phyloP scores from a whole-genome alignment of 2,888 invertebrate genomes.

The Eristalis intricaria region DNA sequence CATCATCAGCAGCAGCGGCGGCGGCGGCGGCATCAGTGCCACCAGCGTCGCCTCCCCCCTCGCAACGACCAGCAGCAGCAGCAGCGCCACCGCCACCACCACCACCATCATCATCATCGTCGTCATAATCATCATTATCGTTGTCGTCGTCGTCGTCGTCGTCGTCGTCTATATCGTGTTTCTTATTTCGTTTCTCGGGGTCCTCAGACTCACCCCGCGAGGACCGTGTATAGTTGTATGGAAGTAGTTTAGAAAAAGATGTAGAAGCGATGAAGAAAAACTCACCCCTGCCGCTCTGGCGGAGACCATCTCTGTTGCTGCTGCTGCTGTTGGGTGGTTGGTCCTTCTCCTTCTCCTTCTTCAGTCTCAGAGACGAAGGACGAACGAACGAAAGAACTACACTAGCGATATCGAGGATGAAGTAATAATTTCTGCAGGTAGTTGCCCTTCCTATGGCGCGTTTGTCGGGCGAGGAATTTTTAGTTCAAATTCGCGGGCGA shows the following conservation, averaged over 20 bases:
- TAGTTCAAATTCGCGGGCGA: slow-evolving; percentile 65
- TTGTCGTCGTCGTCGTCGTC: slow-evolving; percentile 37
- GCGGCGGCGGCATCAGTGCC: slow-evolving; percentile 13
- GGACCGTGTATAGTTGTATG: slow-evolving; percentile 50
- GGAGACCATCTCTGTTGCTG: background rate
- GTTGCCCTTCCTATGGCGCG: slow-evolving; percentile 56
- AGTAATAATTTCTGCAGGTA: slow-evolving; percentile 72
- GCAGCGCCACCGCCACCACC: background rate
- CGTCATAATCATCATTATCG: too few relatives aligned
- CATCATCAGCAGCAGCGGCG: background rate
- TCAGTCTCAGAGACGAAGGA: background rate
- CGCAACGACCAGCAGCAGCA: background rate
- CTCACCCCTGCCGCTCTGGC: slow-evolving; percentile 9
- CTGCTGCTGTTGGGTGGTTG: background rate
- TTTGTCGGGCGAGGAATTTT: slow-evolving; percentile 44
- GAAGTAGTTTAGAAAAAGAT: slow-evolving; percentile 67
- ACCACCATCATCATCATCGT: slow-evolving; percentile 8
- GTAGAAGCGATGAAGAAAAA: slow-evolving; percentile 64
- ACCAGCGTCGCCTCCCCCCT: background rate
- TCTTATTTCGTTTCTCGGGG: slow-evolving; percentile 59
- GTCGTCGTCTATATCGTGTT: slow-evolving; percentile 62
- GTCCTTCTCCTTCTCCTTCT: background rate
- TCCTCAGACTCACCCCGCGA: slow-evolving; percentile 27
- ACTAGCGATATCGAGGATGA: slow-evolving; percentile 70
- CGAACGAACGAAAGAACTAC: slow-evolving; percentile 39